Conservation (phyloP, 2,113 vertebrate genomes). For the Leiothrix lutea region DNA sequence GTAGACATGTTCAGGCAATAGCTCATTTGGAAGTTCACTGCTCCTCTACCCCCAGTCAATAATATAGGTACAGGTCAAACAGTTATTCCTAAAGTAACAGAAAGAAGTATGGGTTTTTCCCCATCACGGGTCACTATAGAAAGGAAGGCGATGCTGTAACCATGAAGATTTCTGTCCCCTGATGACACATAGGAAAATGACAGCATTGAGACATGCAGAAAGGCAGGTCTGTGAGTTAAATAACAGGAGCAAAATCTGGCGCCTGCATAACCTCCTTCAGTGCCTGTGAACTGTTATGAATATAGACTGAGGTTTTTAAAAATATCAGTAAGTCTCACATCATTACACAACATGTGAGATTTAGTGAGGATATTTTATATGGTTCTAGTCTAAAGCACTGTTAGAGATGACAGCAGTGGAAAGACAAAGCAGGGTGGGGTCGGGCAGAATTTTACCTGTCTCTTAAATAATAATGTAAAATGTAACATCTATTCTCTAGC, state of each 20-base stretch:
- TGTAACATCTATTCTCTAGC: not conserved
- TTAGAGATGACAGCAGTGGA: not conserved
- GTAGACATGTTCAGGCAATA: not conserved
- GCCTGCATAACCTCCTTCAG: not conserved
- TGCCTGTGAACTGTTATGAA: not conserved
- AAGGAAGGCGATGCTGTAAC: not conserved
- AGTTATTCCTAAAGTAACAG: not conserved
- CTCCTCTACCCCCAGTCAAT: not conserved
- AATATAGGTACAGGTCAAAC: not conserved
- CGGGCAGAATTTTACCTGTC: not conserved
- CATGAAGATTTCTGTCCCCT: not conserved
- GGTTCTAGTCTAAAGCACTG: not conserved
- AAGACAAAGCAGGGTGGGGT: rapidly evolving
- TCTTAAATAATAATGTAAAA: not conserved
- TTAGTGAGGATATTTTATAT: not conserved
- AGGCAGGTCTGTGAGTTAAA: not conserved
- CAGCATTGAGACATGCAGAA: not conserved
- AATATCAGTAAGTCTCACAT: not conserved
- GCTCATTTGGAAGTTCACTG: not conserved
- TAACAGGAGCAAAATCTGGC: not conserved
- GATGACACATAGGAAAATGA: not conserved
- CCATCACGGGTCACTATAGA: not conserved
- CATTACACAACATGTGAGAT: not conserved
- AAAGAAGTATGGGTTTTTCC: rapidly evolving
- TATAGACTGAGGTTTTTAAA: not conserved